Evolutionary conservation across 2,888 invertebrate genomes (phyloP).

Genomic region (Urechis unicinctus): DNA sequence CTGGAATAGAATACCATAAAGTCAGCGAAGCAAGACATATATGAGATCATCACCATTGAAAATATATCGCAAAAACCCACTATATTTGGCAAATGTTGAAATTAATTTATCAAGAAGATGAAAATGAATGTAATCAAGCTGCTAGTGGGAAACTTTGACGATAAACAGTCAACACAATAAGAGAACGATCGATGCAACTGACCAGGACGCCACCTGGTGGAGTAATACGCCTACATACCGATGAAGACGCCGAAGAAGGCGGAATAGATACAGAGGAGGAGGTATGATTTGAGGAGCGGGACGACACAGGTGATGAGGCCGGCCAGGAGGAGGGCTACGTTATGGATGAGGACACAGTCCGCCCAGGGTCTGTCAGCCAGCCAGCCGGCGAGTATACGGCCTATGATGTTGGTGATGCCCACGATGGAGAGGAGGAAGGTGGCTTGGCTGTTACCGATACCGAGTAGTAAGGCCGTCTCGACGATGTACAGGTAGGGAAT

Average conservation of each 20-base stretch:
- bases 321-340: constrained; percentile 78
- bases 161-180: no score
- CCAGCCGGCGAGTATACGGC: constrained; percentile 56
- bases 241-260: constrained; percentile 76
- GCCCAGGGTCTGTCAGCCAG: constrained; percentile 68
- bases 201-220: no score
- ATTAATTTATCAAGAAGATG: no score
- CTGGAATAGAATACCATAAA: constrained; percentile 10
- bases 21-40: no score
- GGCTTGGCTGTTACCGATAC: constrained; percentile 52
- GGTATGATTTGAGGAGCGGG: constrained; percentile 59
- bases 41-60: no score
- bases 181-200: no score
- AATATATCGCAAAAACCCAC: no score
- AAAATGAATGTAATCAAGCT: no score
- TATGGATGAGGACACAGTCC: constrained; percentile 81
- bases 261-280: constrained; percentile 71
- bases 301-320: constrained; percentile 83
- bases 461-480: constrained; percentile 26
- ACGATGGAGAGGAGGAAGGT: constrained; percentile 49
- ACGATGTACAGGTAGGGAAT: constrained; percentile 43
- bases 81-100: no score
- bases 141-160: no score
- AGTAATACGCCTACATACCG: no score
- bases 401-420: constrained; percentile 35